phyloP scores from a whole-genome alignment of 2,113 vertebrate species.

The Lota lota region DNA sequence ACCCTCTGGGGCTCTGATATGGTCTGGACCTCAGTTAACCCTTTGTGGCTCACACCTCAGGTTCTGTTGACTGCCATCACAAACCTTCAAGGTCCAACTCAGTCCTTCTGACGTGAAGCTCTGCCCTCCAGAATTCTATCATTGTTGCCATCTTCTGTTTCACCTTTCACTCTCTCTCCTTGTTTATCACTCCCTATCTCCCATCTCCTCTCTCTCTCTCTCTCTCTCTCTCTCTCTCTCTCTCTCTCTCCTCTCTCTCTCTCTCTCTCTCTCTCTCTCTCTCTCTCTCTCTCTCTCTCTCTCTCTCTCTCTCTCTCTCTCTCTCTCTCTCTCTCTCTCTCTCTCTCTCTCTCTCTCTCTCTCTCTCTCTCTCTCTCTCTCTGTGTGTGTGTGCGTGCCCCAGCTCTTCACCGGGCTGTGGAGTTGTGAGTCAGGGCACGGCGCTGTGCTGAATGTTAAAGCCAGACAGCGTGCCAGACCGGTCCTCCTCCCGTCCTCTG shows the following conservation, averaged over 20 bases:
- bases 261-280: background rate
- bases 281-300: background rate
- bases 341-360: slow-evolving; percentile 21
- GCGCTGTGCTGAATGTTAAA: slow-evolving; percentile 56
- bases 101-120: too few species aligned
- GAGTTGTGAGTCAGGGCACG: slow-evolving; percentile 31
- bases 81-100: background rate
- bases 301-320: slow-evolving; percentile 33
- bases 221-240: background rate
- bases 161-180: slow-evolving; percentile 6
- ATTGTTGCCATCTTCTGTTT: background rate
- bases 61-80: background rate
- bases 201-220: background rate
- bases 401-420: too few species aligned
- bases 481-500: slow-evolving; percentile 44
- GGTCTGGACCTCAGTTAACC: too few species aligned
- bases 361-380: slow-evolving; percentile 11
- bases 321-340: slow-evolving; percentile 10
- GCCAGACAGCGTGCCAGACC: slow-evolving; percentile 42
- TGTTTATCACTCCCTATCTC: slow-evolving; percentile 18
- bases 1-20: too few species aligned
- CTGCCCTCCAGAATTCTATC: background rate
- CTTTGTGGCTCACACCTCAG: too few species aligned
- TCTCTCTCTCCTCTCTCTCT: background rate
- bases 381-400: slow-evolving; percentile 29